A percentile compares a stretch with the other conserved stretches of the same genome.
These are phyloP conservation scores for Acrossocheilus fasciatus DNA, from an alignment of 2,797 vertebrate genomes.

Conservation along the genomic window DNA sequence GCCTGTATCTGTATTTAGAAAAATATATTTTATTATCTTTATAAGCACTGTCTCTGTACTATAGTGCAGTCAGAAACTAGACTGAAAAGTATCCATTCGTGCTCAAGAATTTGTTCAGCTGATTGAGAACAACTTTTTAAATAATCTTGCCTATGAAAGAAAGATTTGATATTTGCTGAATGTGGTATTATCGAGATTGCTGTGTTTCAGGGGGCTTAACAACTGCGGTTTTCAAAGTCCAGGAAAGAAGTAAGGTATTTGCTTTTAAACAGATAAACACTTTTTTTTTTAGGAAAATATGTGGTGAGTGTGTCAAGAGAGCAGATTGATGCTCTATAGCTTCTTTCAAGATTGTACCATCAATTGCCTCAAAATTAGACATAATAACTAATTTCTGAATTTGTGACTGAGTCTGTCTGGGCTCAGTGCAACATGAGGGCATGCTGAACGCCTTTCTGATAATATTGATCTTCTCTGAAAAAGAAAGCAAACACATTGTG, in stretches of 20 bases:
- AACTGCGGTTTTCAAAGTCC: too few species aligned
- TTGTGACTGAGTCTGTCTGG: not conserved
- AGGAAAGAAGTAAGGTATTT: too few species aligned
- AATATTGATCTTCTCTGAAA: not conserved
- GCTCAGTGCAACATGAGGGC: not conserved
- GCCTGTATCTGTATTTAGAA: not conserved
- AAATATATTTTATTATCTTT: too few species aligned
- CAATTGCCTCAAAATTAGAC: not conserved
- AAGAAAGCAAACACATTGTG: too few species aligned
- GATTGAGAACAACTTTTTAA: not conserved
- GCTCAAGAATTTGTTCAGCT: not conserved
- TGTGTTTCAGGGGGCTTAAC: too few species aligned
- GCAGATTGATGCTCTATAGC: not conserved
- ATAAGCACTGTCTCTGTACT: not conserved
- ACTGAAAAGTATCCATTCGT: not conserved
- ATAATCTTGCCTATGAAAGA: not conserved
- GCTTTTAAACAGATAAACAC: too few species aligned
- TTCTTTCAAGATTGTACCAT: not conserved
- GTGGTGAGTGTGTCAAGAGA: not conserved
- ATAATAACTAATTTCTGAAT: not conserved
- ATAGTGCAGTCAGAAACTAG: not conserved
- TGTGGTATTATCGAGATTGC: too few species aligned
- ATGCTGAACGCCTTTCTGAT: not conserved
- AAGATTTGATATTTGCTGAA: too few species aligned
- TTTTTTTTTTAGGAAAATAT: too few species aligned